Evolutionary conservation across 1,140 invertebrate genomes (phyloP), one percentile per base, ranked within the genome.

Genomic region (Xylocopa sonorina): DNA sequence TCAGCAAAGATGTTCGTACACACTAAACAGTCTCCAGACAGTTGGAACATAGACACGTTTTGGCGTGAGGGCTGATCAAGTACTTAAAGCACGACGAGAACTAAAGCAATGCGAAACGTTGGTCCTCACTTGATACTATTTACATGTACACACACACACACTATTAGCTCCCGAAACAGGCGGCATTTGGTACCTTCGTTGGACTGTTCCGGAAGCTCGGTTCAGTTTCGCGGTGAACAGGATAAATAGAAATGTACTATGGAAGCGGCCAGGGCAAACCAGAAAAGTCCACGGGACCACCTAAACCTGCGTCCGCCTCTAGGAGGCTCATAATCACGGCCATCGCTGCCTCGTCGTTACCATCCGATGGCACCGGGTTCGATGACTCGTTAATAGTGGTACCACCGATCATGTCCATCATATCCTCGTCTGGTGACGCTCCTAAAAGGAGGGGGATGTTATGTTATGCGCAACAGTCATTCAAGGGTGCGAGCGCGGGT

Each of bases 311-410:
- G 43, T 94, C 92, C n/a, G 92, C 97, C 92, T 98, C 97, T 46
- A 98, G 92, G 21, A 98, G 93, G 91, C 96, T 97, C 97, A 98
- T 98, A 78, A 98, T 97, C 41, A 98, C 97, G 9, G 97, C 97
- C 96, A 98, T 98, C 2, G 97, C 97, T 27, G 97, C 97, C 87
- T 98, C 97, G 85, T 98, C 97, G 87, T 97, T 97, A 16, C 96
- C 96, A 88, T 97, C 96, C 41, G 94, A 94, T 0, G 94, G 92
- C 9, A 92, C 88, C 18, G 91, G 87, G 79, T 93, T 92, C 48
- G 93, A 90, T 6, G 94, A 92, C 85, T 94, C 92, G 38, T 92
- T 92, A 14, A 94, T 92, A 14, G 93, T 90, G 1, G 93, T 90
- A 38, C 92, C 93, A 63, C 93, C 93, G 77, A 95, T 95, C 87